A percentile compares a stretch with the other conserved stretches of the same genome.
phyloP scores from a whole-genome alignment of 2,888 invertebrate species.

The Lepas anatifera region DNA sequence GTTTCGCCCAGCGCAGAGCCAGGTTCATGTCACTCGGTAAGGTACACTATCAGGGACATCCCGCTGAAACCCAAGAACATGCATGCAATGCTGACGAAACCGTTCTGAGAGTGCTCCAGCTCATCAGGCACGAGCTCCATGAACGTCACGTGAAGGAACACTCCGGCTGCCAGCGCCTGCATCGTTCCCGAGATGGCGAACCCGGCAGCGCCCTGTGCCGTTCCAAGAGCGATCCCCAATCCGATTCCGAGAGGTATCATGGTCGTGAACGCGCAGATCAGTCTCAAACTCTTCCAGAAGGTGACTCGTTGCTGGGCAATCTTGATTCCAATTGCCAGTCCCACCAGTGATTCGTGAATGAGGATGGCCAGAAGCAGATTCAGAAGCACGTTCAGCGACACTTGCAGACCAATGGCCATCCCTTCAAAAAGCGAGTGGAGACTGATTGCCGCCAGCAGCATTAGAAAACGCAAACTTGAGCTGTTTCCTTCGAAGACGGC shows the following conservation, averaged over 20 bases:
- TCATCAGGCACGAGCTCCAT: constrained; percentile 11
- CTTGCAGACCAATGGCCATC: constrained; percentile 7
- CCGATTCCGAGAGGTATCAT: neutral
- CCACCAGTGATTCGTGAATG: constrained; percentile 3
- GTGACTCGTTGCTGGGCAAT: neutral
- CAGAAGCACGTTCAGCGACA: neutral
- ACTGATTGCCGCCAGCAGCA: constrained; percentile 1
- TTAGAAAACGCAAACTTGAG: neutral
- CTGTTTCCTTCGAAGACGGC: neutral
- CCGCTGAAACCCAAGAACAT: neutral
- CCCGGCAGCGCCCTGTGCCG: neutral
- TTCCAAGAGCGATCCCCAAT: neutral
- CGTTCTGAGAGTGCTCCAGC: neutral
- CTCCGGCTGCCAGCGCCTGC: constrained; percentile 6
- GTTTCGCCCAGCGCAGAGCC: too few relatives aligned
- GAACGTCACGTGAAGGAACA: neutral
- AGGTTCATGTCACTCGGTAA: neutral
- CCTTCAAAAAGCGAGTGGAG: constrained; percentile 3
- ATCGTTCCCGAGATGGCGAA: neutral
- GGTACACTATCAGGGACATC: neutral
- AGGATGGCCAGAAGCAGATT: constrained; percentile 4
- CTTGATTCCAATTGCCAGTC: neutral
- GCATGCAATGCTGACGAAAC: neutral
- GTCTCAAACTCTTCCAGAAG: neutral
- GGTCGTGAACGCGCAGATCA: neutral